Evolutionary conservation across 2,797 vertebrate species (phyloP).

Genomic region (Danio kyathit): DNA sequence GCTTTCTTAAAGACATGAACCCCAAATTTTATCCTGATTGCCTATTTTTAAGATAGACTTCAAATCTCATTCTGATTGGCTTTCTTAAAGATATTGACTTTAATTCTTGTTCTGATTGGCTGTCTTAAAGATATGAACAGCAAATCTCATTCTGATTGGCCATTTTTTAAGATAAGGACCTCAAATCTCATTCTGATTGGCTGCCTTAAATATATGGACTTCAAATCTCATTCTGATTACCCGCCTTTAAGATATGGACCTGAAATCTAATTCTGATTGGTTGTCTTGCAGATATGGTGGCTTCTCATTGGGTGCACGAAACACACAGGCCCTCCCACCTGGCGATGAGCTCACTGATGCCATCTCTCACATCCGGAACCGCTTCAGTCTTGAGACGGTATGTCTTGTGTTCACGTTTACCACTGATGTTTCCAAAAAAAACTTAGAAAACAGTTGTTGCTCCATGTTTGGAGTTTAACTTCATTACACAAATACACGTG

Average conservation of each 20-base stretch:
- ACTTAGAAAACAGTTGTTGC: no score
- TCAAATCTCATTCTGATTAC: no score
- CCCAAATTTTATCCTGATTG: no score
- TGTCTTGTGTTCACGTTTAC: conserved; percentile 36
- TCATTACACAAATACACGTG: no score
- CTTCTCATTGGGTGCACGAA: conserved; percentile 92
- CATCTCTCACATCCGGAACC: conserved; percentile 84
- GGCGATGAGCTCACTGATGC: conserved; percentile 85
- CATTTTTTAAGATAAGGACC: neutral
- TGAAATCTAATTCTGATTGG: no score
- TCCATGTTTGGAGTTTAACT: no score
- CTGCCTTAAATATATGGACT: neutral
- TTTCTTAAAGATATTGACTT: neutral
- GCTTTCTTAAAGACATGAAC: no score
- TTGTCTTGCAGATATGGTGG: conserved; percentile 87
- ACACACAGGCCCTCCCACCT: conserved; percentile 81
- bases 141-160: conserved; percentile 15
- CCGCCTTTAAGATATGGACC: no score
- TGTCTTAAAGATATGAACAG: neutral
- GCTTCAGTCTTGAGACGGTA: conserved; percentile 88
- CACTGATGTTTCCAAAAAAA: no score
- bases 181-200: conserved; percentile 20
- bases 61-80: conserved; percentile 16
- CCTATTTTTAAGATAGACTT: neutral
- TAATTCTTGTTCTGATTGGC: no score